Evolutionary conservation across 2,797 vertebrate genomes (phyloP), one percentile per base, ranked within the genome.

Genomic region (Leptatherina wallacei): DNA sequence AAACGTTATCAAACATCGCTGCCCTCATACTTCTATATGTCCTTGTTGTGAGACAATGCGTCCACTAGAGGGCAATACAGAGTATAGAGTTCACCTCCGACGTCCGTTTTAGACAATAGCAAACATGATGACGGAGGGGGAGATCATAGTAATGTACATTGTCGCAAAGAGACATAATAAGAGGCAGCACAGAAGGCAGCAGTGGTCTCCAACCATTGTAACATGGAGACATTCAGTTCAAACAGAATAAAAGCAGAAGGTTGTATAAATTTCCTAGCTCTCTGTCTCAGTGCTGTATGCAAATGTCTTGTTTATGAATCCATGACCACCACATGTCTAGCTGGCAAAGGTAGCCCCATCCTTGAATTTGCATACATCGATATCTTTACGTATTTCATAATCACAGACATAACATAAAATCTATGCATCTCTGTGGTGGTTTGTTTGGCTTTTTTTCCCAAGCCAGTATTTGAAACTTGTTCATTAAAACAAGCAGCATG

Each of bases 401-500:
- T 74, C 42, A 65, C 33, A 62, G 67, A 64, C 59, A 76, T 3
- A 57, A 74, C 59, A 59, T 13, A 64, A 72, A 82, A 83, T 84
- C 69, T 6, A 77, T 65, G 35, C 2, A 11, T 56, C 33, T 22
- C 38, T 42, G 38, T 18, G 22, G 57, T 42, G 6, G 60, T 60
- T 68, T 62, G 8, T 64, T 71, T 44, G 27, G 59, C 58, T 69
- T 73, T 69, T 69, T 85, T 59, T 12, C 13, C 40, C 64, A 56
- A 75, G 52, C 44, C 67, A 36, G 66, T n/a, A 14, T 85, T 72
- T 78, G 78, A 86, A 85, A 55, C 38, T 58, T 70, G 77, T 88
- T 90, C 85, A 91, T 91, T 92, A 84, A 88, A 85, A 88, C 69
- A 57, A 71, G 20, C 64, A 32, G 22, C 67, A 63, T 75, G 90